These are phyloP conservation scores for Mormyrus hasselquistii DNA, from an alignment of 2,797 vertebrate genomes.

Conservation along the genomic window DNA sequence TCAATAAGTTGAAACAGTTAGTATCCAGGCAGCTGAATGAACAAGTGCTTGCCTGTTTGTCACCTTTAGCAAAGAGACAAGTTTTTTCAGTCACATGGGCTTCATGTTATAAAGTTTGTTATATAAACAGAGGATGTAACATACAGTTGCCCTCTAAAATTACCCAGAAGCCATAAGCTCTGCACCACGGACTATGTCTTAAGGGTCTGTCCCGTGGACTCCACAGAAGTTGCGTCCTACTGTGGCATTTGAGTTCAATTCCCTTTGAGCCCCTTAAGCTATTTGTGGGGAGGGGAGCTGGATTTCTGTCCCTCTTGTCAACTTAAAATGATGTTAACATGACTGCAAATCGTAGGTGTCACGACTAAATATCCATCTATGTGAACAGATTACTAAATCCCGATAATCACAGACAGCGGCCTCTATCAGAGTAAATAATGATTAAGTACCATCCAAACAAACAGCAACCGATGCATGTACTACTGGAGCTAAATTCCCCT, in stretches of 20 bases:
- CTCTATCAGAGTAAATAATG: background rate
- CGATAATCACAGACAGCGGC: background rate
- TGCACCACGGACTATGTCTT: background rate
- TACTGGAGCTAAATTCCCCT: background rate
- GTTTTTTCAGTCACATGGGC: background rate
- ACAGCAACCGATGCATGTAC: background rate
- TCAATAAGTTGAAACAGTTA: slow-evolving; percentile 1
- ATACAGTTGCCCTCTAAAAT: background rate
- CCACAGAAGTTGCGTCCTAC: background rate
- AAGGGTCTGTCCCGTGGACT: background rate
- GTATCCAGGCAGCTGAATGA: background rate
- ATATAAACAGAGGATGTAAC: background rate
- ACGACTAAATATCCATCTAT: background rate
- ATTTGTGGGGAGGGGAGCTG: background rate
- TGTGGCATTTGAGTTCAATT: background rate
- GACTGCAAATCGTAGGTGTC: background rate
- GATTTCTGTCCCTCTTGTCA: background rate
- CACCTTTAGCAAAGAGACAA: background rate
- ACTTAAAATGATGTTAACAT: background rate
- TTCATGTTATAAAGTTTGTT: background rate
- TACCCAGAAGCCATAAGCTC: background rate
- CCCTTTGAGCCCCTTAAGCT: background rate
- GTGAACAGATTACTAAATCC: background rate
- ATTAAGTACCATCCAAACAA: background rate
- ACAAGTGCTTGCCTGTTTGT: background rate